Percentiles rank a stretch among this genome's conserved stretches.
phyloP scores from a whole-genome alignment of 2,113 vertebrate genomes.

The Corythornis cristatus region DNA sequence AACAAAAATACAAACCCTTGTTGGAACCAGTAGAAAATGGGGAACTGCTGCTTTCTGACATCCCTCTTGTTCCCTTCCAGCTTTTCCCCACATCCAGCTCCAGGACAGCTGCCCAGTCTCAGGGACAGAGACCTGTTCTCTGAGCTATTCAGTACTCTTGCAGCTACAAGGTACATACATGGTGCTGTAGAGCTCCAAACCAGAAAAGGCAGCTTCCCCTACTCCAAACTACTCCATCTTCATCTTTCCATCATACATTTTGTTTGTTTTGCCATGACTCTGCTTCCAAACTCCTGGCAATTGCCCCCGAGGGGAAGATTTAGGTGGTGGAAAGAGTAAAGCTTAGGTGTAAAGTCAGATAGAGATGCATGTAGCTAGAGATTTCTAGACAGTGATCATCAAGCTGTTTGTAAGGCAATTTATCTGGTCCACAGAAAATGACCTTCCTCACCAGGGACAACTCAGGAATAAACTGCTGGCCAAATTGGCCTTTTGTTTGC shows the following conservation, averaged over 20 bases:
- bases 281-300: not conserved
- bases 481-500: not conserved
- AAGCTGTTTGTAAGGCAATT: not conserved
- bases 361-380: not conserved
- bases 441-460: not conserved
- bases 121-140: rapidly evolving
- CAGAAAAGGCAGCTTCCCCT: not conserved
- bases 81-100: not conserved
- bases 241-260: not conserved
- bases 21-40: not conserved
- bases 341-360: not conserved
- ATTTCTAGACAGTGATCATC: not conserved
- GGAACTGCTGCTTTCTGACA: not conserved
- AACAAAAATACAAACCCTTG: not conserved
- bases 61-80: not conserved
- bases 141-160: rapidly evolving
- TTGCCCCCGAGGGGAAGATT: not conserved
- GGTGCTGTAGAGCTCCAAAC: not conserved
- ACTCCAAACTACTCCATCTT: not conserved
- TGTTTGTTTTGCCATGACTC: not conserved
- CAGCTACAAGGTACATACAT: not conserved
- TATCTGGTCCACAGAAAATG: not conserved
- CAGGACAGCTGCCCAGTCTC: not conserved
- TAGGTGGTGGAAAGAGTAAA: not conserved
- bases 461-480: not conserved